Evolutionary conservation across 2,888 invertebrate species (phyloP).

Genomic region (Drosophila trichaetosa): DNA sequence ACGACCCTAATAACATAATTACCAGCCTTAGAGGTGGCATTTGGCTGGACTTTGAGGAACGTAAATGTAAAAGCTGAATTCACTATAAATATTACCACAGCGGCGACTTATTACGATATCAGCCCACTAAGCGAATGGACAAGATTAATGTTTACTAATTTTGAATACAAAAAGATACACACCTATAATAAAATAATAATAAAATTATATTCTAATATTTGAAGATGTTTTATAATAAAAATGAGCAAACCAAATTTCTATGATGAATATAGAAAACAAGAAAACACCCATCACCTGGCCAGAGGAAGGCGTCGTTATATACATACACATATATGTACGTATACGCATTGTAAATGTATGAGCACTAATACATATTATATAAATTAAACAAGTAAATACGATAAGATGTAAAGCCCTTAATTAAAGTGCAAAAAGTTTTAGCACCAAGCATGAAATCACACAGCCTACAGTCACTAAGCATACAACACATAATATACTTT

Average conservation of each 20-base stretch:
- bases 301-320: constrained; percentile 72
- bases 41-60: constrained; percentile 77
- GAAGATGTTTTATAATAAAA: background rate
- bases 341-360: no score
- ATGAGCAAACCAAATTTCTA: no score
- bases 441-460: no score
- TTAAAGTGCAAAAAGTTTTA: no score
- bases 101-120: background rate
- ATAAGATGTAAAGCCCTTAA: no score
- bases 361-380: no score
- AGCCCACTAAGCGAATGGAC: background rate
- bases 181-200: no score
- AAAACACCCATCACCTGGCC: constrained; percentile 92
- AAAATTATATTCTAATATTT: background rate
- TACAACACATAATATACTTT: background rate
- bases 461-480: background rate
- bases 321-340: no score
- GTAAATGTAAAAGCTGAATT: constrained; percentile 14
- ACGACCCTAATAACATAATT: constrained; percentile 73
- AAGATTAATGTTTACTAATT: background rate
- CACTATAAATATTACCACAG: background rate
- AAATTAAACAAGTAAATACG: no score
- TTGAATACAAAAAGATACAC: background rate
- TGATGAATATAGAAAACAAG: no score
- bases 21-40: constrained; percentile 75